These are phyloP conservation scores for Apodemia mormo DNA, from an alignment of 2,888 invertebrate genomes.

Conservation along the genomic window DNA sequence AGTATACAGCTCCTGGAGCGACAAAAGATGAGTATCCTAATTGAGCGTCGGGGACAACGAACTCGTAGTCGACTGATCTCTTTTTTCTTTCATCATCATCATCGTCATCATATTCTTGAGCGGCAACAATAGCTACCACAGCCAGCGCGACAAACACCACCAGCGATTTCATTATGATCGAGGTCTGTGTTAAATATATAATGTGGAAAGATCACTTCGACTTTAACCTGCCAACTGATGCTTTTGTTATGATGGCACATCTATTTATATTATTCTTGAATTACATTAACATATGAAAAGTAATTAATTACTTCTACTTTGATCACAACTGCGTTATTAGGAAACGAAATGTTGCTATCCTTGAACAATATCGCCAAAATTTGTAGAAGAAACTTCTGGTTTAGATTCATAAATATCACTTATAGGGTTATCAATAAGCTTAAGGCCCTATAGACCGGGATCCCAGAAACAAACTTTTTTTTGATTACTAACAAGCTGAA, in stretches of 20 bases:
- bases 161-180: constrained; percentile 65
- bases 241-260: constrained; percentile 39
- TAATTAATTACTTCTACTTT: constrained; percentile 46
- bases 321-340: constrained; percentile 48
- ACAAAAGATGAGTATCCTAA: constrained; percentile 30
- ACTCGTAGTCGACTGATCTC: constrained; percentile 47
- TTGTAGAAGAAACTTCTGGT: constrained; percentile 46
- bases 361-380: constrained; percentile 54
- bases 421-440: too few relatives aligned
- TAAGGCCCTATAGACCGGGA: too few relatives aligned
- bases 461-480: too few relatives aligned
- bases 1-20: constrained; percentile 41
- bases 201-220: constrained; percentile 62
- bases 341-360: constrained; percentile 56
- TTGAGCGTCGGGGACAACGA: constrained; percentile 39
- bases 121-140: constrained; percentile 45
- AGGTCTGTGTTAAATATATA: constrained; percentile 58
- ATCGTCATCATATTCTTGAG: constrained; percentile 24
- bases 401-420: constrained; percentile 19
- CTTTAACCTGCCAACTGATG: constrained; percentile 42
- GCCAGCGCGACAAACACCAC: constrained; percentile 69
- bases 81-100: constrained; percentile 38
- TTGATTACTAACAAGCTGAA: too few relatives aligned
- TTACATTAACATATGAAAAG: constrained; percentile 50
- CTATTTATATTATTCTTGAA: constrained; percentile 65